Evolutionary conservation across 2,888 invertebrate species (phyloP), one percentile per base, ranked within the genome.

Genomic region (Periphyllus acericola): DNA sequence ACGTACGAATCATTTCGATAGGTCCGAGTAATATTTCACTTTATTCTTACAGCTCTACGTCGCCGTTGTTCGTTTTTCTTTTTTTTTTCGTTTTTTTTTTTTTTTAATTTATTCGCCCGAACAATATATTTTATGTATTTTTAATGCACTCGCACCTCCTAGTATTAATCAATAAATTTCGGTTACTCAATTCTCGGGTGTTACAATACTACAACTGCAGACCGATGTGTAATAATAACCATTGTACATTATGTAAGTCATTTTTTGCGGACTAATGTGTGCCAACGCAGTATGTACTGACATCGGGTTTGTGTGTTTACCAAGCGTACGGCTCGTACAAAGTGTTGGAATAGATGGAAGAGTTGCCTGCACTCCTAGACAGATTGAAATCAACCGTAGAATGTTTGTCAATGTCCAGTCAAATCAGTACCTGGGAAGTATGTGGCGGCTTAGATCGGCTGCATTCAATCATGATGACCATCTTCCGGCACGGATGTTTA

Each of bases 391-490:
- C 92, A 32, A 93, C 93, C 8, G 93, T 93, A n/a, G 94, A 94
- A 91, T 93, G 93, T 55, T 91, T 94, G 89, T 90, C 94, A 84
- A 92, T 92, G 79, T 93, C 93, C 89, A 93, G 93, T 90, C 92
- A 93, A 72, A 92, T 93, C 68, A 93, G 93, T 91, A 93, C 94
- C n/a, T 94, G 94, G 94, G 92, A 92, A 89, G 92, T 94, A 89
- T 94, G 93, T 90, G 94, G 94, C 36, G 94, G 94, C 25, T 91
- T 94, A 36, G 93, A 93, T 90, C 91, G 94, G 88, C 91, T 94
- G 46, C 93, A 93, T 90, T 92, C 91, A 90, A 92, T 93, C 71
- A 91, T 94, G 89, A 93, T 93, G 89, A 93, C 92, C 90, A 93
- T 94, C 90, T 93, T 94, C 90, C 93, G 92, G 90, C 93, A 94